Conservation (phyloP, 2,797 vertebrate genomes). For the Pseudomugil tenellus region DNA sequence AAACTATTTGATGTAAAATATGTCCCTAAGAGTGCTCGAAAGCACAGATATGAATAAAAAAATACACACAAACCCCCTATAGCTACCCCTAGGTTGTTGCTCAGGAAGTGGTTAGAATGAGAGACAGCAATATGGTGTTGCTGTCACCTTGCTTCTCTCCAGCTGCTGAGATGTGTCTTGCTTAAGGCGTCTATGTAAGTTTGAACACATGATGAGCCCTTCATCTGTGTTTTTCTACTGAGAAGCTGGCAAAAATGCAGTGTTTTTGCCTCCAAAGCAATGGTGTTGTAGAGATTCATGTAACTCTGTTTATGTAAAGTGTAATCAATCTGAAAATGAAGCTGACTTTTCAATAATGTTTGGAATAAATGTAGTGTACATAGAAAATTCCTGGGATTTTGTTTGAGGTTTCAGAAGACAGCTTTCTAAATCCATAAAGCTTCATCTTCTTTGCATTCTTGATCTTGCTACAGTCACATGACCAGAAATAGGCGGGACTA, state of each 20-base stretch:
- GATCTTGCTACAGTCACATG: slow-evolving; percentile 66
- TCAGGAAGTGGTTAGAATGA: slow-evolving; percentile 76
- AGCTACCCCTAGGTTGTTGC: slow-evolving; percentile 56
- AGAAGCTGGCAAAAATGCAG: slow-evolving; percentile 5
- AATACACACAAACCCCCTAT: slow-evolving; percentile 36
- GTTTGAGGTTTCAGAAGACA: slow-evolving; percentile 49
- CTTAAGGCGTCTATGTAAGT: slow-evolving; percentile 34
- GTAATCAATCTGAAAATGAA: slow-evolving; percentile 18
- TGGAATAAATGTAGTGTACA: slow-evolving; percentile 25
- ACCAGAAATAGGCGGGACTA: slow-evolving; percentile 70
- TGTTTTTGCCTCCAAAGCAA: slow-evolving; percentile 12
- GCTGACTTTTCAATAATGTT: slow-evolving; percentile 20
- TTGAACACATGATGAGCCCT: slow-evolving; percentile 29
- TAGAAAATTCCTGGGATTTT: too few relatives aligned
- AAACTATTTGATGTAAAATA: slow-evolving; percentile 19
- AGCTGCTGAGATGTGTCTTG: slow-evolving; percentile 37
- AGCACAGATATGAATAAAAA: slow-evolving; percentile 32
- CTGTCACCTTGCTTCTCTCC: slow-evolving; percentile 37
- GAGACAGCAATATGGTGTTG: slow-evolving; percentile 51
- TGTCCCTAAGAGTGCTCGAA: slow-evolving; percentile 30
- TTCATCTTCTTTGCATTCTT: slow-evolving; percentile 2
- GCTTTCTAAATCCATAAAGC: slow-evolving; percentile 51
- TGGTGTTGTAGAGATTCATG: slow-evolving; percentile 18
- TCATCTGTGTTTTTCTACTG: slow-evolving; percentile 17
- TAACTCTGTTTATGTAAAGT: slow-evolving; percentile 27